Conservation (phyloP, 2,797 vertebrate genomes). For the Stomatorhinus walkeri region DNA sequence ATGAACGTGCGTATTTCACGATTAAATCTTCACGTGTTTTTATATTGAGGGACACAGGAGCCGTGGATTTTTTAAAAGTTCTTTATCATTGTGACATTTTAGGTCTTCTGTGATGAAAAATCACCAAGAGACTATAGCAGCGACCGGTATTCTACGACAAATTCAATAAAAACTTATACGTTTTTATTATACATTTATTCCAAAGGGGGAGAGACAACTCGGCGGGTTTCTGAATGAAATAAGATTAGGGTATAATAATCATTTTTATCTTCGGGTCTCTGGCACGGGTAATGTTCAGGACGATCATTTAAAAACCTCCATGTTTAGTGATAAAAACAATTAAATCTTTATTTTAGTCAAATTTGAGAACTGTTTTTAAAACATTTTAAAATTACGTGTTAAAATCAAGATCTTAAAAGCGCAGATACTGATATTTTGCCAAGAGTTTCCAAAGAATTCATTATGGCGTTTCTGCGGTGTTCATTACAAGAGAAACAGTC, state of each 20-base stretch:
- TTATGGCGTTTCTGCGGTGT: not conserved
- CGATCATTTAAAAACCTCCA: not conserved
- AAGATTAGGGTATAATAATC: not conserved
- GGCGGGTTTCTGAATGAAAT: not conserved
- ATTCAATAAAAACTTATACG: not conserved
- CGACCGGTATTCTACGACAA: not conserved
- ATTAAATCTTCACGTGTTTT: not conserved
- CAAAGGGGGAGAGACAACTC: not conserved
- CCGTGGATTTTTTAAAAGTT: not conserved
- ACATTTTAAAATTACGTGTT: not conserved
- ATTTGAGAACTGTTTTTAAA: not conserved
- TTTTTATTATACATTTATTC: not conserved
- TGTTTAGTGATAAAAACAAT: not conserved
- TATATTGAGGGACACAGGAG: not conserved
- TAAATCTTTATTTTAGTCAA: not conserved
- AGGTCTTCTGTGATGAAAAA: not conserved
- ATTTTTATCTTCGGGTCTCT: not conserved
- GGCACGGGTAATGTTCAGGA: not conserved
- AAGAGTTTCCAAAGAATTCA: not conserved
- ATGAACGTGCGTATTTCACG: not conserved
- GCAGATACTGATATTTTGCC: not conserved
- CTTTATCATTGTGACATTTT: not conserved
- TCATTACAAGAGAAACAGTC: not conserved
- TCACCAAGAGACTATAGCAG: not conserved
- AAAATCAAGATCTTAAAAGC: not conserved